Base-by-base conservation (phyloP, 2,888 invertebrate species). In the Himalopsyche japonica region DNA sequence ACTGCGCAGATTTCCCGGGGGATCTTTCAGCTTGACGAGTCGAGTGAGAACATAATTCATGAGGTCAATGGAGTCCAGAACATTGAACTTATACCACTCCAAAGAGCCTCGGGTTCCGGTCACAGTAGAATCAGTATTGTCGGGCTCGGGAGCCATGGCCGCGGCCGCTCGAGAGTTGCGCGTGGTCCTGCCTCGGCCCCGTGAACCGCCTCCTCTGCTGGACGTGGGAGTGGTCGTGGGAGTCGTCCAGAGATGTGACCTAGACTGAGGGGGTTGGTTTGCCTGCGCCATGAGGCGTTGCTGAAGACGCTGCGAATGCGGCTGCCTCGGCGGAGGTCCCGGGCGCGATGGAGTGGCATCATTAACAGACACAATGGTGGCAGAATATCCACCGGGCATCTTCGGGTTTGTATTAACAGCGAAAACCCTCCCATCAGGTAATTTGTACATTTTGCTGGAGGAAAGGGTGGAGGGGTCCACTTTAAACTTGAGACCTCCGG, bases 81-180 rank as follows among this genome's bases (percentile, higher is more conserved):
- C 90, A 86, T 94, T 94, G 87, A 93, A 93, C 84, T 93, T 91
- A 88, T 92, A 94, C 94, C 94, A 94, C 88, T 94, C 93, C 79
- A 92, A 90, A 20, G 92, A 91, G 3, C 83, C 83, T 37, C 20
- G 70, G 24, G 24, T 48, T 43, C 77, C 64, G 5, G 43, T 76
- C 15, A 18, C 18, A 8, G n/a, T 8, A 8, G 82, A 77, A 82
- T 86, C 87, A 8, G 79, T 43, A n/a, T 79, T 30, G 76, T 87
- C 87, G 7, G 79, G 49, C 12, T n/a, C 24, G 3, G 83, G 79
- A 81, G 87, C 87, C n/a, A 70, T 47, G 3, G 49, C 30, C 3
- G 78, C 34, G 34, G 76, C n/a, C 27, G 70, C 43, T 18, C 64
- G 70, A 3, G 77, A 37, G 8, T 43, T 84, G 7, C 76, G 27